Evolutionary conservation across 2,797 vertebrate species (phyloP).

Genomic region (Bryconaethiops microstoma): DNA sequence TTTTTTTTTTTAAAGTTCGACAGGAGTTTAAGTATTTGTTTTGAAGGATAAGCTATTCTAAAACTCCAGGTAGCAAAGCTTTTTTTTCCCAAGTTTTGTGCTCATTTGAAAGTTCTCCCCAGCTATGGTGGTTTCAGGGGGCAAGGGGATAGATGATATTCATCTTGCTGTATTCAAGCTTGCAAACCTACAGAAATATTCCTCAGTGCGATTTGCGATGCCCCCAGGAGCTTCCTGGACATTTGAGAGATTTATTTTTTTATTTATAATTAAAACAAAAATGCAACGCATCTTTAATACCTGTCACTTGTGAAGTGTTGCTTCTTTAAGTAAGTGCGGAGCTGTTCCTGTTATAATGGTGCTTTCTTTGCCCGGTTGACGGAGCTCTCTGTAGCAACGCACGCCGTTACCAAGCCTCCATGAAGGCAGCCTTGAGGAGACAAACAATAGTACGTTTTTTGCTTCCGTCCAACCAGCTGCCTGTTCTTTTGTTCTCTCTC

Average conservation of each 20-base stretch:
- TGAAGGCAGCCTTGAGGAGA: neutral
- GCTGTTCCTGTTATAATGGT: slow-evolving; percentile 37
- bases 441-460: neutral
- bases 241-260: slow-evolving; percentile 17
- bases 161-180: slow-evolving; percentile 29
- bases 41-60: slow-evolving; percentile 20
- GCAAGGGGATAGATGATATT: slow-evolving; percentile 43
- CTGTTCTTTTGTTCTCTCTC: slow-evolving; percentile 15
- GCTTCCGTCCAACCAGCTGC: slow-evolving; percentile 1
- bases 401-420: slow-evolving; percentile 7
- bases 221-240: slow-evolving; percentile 15
- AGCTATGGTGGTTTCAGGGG: slow-evolving; percentile 19
- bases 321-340: slow-evolving; percentile 12
- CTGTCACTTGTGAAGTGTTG: slow-evolving; percentile 27
- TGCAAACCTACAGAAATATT: slow-evolving; percentile 20
- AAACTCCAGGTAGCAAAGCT: slow-evolving; percentile 22
- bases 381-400: slow-evolving; percentile 29
- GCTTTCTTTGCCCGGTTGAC: slow-evolving; percentile 24
- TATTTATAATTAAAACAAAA: slow-evolving; percentile 14
- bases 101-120: slow-evolving; percentile 16
- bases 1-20: neutral
- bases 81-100: slow-evolving; percentile 10
- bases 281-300: slow-evolving; percentile 10
- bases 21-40: neutral
- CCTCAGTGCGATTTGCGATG: slow-evolving; percentile 21